A percentile compares a stretch with the other conserved stretches of the same genome.
phyloP scores from a whole-genome alignment of 2,797 vertebrate species.

The Tamandua tetradactyla region DNA sequence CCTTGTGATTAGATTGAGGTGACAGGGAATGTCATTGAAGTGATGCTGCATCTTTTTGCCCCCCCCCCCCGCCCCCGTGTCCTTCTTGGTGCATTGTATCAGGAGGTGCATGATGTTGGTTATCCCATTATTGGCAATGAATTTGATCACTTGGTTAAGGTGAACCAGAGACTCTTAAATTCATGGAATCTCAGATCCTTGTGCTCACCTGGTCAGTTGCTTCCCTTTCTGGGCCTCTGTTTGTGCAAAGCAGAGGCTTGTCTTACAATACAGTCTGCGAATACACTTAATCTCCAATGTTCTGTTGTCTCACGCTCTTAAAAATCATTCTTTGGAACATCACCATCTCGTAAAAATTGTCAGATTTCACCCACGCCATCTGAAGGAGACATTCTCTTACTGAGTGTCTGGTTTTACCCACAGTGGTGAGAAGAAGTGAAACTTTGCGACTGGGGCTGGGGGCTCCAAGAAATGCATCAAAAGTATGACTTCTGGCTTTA shows the following conservation, averaged over 20 bases:
- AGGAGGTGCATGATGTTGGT: accelerated
- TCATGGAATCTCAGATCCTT: neutral
- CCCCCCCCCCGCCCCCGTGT: no score
- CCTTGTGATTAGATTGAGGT: neutral
- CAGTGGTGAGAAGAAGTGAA: neutral
- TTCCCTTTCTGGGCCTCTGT: neutral
- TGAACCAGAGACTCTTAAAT: neutral
- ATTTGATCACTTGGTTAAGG: neutral
- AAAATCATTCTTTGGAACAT: neutral
- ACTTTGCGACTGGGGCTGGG: neutral
- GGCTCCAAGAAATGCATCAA: neutral
- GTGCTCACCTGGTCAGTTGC: neutral
- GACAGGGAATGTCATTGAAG: neutral
- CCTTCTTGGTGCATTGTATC: accelerated
- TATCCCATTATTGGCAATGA: neutral
- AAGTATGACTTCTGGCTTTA: neutral
- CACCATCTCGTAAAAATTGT: neutral
- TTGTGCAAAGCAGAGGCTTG: neutral
- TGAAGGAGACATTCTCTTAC: neutral
- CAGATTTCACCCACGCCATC: neutral
- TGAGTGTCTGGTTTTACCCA: neutral
- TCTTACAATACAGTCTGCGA: neutral
- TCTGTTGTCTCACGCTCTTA: neutral
- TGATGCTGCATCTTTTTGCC: no score
- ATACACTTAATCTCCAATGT: neutral